A percentile compares a stretch with the other conserved stretches of the same genome.
Evolutionary conservation across 2,888 invertebrate genomes (phyloP).

Genomic region (Drosophila niveifrons): DNA sequence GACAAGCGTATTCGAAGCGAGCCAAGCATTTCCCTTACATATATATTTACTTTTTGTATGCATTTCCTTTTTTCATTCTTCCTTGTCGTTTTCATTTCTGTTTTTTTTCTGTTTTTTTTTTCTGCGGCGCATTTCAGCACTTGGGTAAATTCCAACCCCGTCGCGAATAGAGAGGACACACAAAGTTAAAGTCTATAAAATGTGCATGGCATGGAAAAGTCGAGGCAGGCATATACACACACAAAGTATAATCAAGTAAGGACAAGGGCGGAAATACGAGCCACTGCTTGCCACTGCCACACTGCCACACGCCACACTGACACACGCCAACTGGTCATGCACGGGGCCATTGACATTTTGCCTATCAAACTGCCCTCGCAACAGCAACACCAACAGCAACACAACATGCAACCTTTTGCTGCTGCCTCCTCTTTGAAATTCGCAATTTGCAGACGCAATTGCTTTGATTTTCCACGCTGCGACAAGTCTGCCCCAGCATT

Average conservation of each 20-base stretch:
- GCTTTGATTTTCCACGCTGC: conserved; percentile 74
- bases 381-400: conserved; percentile 10
- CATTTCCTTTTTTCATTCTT: conserved; percentile 26
- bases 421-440: conserved; percentile 6
- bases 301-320: conserved; percentile 13
- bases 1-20: conserved; percentile 41
- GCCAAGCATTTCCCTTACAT: conserved; percentile 44
- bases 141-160: conserved; percentile 45
- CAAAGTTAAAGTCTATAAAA: conserved; percentile 45
- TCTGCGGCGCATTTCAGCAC: conserved; percentile 53
- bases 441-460: conserved; percentile 59
- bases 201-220: conserved; percentile 46
- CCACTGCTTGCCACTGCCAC: conserved; percentile 23
- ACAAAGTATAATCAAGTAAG: conserved; percentile 48
- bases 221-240: conserved; percentile 17
- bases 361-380: conserved; percentile 55
- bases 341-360: conserved; percentile 76
- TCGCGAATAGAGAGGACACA: conserved; percentile 7
- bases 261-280: conserved; percentile 59
- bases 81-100: neutral
- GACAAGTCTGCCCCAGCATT: conserved; percentile 50
- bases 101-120: conserved; percentile 1
- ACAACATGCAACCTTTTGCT: conserved; percentile 6
- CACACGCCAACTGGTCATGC: conserved; percentile 47
- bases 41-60: conserved; percentile 24